phyloP scores from a whole-genome alignment of 2,113 vertebrate species.

The Panthera tigris region DNA sequence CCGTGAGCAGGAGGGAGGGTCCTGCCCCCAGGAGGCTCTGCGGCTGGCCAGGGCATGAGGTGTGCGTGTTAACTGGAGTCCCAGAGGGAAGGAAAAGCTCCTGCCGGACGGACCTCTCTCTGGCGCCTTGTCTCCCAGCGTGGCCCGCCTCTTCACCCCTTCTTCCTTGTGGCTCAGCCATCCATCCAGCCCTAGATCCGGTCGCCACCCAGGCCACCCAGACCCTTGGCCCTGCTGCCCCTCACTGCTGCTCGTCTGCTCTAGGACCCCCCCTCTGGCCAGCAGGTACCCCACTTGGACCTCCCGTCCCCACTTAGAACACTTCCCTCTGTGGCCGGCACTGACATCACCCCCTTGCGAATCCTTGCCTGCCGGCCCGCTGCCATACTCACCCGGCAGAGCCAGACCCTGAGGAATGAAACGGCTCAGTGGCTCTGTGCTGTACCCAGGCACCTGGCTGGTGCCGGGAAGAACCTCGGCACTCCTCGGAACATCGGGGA shows the following conservation, averaged over 20 bases:
- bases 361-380: fast-evolving
- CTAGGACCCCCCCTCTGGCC: neutral
- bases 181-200: no score
- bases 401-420: neutral
- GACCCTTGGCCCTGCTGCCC: neutral
- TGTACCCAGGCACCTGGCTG: neutral
- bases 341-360: no score
- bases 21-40: neutral
- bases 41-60: fast-evolving
- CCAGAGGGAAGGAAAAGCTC: neutral
- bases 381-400: neutral
- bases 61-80: neutral
- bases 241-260: neutral
- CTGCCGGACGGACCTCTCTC: fast-evolving
- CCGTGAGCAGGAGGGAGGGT: no score
- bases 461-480: neutral
- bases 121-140: fast-evolving
- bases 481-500: neutral
- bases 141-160: neutral
- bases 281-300: no score
- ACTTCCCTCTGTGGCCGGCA: fast-evolving
- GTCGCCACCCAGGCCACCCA: neutral
- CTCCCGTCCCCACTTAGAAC: neutral
- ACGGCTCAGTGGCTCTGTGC: neutral
- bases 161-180: neutral